Percentiles rank a stretch among this genome's conserved stretches.
These are phyloP conservation scores for Gerris buenoi DNA, from an alignment of 1,140 invertebrate species.

Conservation along the genomic window DNA sequence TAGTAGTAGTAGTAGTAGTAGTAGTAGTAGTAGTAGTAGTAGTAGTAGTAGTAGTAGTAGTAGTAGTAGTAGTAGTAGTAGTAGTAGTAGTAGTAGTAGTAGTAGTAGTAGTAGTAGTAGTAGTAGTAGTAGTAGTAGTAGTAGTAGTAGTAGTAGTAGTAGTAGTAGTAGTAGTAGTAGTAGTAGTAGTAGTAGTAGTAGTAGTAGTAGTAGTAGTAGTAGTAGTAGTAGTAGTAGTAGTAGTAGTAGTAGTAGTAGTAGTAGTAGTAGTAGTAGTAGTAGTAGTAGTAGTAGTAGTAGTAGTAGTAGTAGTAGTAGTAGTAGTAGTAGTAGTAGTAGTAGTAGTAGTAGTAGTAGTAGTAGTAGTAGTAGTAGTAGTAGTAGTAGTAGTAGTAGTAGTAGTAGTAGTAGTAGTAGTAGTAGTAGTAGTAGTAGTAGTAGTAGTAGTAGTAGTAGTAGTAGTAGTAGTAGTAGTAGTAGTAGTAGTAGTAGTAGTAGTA, in stretches of 20 bases:
- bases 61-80: constrained; percentile 6
- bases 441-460: constrained; percentile 1
- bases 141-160: constrained; percentile 1
- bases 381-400: constrained; percentile 1
- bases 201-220: background rate
- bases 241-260: background rate
- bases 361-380: constrained; percentile 1
- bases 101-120: background rate
- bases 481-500: constrained; percentile 1
- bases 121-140: constrained; percentile 1
- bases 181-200: background rate
- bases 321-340: constrained; percentile 1
- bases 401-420: constrained; percentile 1
- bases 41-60: constrained; percentile 6
- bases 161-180: constrained; percentile 1
- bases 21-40: constrained; percentile 6
- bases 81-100: background rate
- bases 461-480: background rate
- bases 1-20: constrained; percentile 6
- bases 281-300: constrained; percentile 1
- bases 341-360: constrained; percentile 1
- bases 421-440: constrained; percentile 1
- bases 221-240: background rate
- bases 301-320: constrained; percentile 1
- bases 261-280: constrained; percentile 1